Conservation (phyloP, 1,140 invertebrate species). For the Trichonephila inaurata region DNA sequence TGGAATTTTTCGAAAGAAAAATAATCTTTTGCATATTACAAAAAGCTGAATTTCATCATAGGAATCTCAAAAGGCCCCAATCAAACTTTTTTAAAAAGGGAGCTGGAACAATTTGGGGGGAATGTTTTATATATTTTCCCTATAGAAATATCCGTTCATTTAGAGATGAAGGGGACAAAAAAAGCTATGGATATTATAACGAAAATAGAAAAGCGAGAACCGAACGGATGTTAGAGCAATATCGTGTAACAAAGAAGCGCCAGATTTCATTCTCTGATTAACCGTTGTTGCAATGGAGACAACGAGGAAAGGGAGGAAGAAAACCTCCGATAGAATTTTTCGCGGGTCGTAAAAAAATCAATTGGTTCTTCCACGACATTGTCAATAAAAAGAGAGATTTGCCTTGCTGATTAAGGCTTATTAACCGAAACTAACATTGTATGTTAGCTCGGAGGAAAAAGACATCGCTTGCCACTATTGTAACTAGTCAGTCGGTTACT, state of each 20-base stretch:
- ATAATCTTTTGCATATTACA: background rate
- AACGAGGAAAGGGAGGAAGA: slow-evolving; percentile 9
- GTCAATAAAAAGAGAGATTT: slow-evolving; percentile 72
- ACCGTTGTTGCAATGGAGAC: slow-evolving; percentile 47
- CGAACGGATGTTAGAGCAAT: slow-evolving; percentile 39
- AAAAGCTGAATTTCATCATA: background rate
- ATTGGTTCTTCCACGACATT: slow-evolving; percentile 63
- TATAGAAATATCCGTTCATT: slow-evolving; percentile 52
- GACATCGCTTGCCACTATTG: slow-evolving; percentile 51
- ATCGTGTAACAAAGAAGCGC: slow-evolving; percentile 53
- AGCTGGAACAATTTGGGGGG: background rate
- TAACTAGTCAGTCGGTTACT: slow-evolving; percentile 20
- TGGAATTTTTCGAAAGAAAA: background rate
- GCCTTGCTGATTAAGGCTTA: slow-evolving; percentile 71
- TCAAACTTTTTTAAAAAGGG: background rate
- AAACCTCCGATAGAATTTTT: slow-evolving; percentile 63
- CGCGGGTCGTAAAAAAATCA: slow-evolving; percentile 61
- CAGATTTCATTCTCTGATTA: slow-evolving; percentile 69
- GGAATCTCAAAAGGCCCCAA: background rate
- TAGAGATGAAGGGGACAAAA: background rate
- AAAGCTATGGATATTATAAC: slow-evolving; percentile 13
- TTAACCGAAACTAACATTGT: slow-evolving; percentile 73
- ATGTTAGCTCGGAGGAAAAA: slow-evolving; percentile 58
- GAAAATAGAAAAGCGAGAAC: slow-evolving; percentile 40
- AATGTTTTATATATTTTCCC: slow-evolving; percentile 28